Base-by-base conservation (phyloP, 2,888 invertebrate genomes). In the Drosophila antonietae region DNA sequence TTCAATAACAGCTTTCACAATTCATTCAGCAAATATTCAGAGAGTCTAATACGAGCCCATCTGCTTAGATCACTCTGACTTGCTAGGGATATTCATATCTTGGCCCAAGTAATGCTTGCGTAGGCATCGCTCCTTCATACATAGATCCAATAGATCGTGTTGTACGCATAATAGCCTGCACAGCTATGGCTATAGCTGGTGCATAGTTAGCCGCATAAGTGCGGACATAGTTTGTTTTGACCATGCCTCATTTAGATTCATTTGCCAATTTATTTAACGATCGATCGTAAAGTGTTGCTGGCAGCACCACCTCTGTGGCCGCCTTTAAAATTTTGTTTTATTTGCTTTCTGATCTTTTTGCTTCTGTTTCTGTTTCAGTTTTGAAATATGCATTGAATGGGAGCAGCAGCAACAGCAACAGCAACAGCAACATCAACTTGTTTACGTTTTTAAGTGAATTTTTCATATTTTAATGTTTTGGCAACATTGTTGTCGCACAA, bases 241-340 rank as follows among this genome's bases (percentile, higher is more conserved):
- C 84, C 84, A 84, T 84, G 90, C 89, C 88, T 90, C 88, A 80
- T 90, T 90, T 81, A 63, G 77, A 83, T 90, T 88, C 81, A 90
- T 89, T 84, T 83, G 84, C 80, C 91, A 90, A 90, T 91, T 91
- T 82, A 77, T 89, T 91, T 91, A 88, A 91, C 88, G 91, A 90
- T 86, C 84, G 88, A 90, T 91, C 91, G 88, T 91, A 90, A 91
- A 91, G 82, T 80, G 85, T 35, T 67, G 71, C 78, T 75, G 76
- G 73, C 71, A 78, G 68, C 74, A 80, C 82, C 83, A 80, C 82
- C 83, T 82, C 82, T 67, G 71, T 28, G 61, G 63, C 35, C 49
- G 64, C 46, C 44, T 66, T 62, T 57, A 39, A 39, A 46, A 53
- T 61, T 75, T 77, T 44, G 44, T 63, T 69, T 57, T 53, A 49